phyloP scores from a whole-genome alignment of 1,140 invertebrate species.

The Drosophila ficusphila region DNA sequence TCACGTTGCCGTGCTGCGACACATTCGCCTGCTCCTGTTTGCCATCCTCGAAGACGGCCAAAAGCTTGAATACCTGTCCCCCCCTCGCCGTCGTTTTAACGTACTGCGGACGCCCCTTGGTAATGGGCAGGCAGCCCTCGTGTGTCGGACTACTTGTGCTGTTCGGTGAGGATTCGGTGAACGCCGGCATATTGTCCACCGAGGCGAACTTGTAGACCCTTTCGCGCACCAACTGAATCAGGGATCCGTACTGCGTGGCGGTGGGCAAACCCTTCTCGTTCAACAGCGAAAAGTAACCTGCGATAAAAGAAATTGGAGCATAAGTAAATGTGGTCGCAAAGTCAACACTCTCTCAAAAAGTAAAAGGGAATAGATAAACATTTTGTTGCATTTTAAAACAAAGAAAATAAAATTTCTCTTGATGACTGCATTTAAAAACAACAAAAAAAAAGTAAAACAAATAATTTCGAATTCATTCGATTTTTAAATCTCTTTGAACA shows the following conservation, averaged over 20 bases:
- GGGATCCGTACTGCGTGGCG: conserved; percentile 74
- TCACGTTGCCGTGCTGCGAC: conserved; percentile 27
- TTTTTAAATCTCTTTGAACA: conserved; percentile 13
- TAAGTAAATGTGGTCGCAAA: background rate
- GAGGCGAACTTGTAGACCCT: conserved; percentile 83
- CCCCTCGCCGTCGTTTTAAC: conserved; percentile 79
- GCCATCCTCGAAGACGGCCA: conserved; percentile 83
- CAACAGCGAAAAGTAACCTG: conserved; percentile 81
- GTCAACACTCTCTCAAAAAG: background rate
- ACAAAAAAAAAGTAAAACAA: background rate
- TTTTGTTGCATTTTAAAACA: background rate
- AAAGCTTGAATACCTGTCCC: conserved; percentile 78
- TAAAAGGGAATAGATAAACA: no score
- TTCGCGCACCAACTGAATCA: conserved; percentile 80
- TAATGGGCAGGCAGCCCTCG: conserved; percentile 70
- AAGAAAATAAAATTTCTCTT: no score
- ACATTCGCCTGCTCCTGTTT: conserved; percentile 67
- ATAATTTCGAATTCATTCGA: conserved; percentile 2
- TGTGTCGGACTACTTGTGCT: conserved; percentile 62
- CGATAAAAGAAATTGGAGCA: background rate
- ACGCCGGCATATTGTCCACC: conserved; percentile 82
- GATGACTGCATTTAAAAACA: background rate
- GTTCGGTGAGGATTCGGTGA: conserved; percentile 71
- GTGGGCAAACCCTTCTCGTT: conserved; percentile 79
- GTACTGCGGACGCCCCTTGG: conserved; percentile 74